These are phyloP conservation scores for Choristoneura rosaceana DNA, from an alignment of 2,888 invertebrate genomes.

Conservation along the genomic window DNA sequence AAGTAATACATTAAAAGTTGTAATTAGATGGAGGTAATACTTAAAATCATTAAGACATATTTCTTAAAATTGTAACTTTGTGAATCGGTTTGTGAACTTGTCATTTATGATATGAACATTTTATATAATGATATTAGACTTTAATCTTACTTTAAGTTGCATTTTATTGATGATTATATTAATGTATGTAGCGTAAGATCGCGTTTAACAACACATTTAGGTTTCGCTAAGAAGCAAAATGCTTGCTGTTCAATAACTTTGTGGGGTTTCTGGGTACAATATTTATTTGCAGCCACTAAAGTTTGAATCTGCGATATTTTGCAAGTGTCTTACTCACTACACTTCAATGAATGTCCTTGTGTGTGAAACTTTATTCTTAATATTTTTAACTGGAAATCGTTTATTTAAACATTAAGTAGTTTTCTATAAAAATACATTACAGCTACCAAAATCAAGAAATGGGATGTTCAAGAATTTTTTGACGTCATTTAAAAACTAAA, in stretches of 20 bases:
- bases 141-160: slow-evolving; percentile 32
- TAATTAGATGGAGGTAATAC: slow-evolving; percentile 80
- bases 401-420: not conserved
- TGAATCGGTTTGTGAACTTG: slow-evolving; percentile 77
- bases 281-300: slow-evolving; percentile 4
- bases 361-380: not conserved
- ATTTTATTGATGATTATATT: slow-evolving; percentile 21
- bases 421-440: not conserved
- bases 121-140: slow-evolving; percentile 33
- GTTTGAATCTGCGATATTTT: not conserved
- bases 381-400: not conserved
- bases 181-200: slow-evolving; percentile 26
- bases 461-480: not conserved
- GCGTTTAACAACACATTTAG: slow-evolving; percentile 11
- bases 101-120: slow-evolving; percentile 43
- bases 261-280: slow-evolving; percentile 43
- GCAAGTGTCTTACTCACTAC: not conserved
- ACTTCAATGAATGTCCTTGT: not conserved
- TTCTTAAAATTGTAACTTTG: slow-evolving; percentile 62
- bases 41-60: slow-evolving; percentile 71
- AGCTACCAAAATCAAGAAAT: not conserved
- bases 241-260: slow-evolving; percentile 39
- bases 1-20: slow-evolving; percentile 59
- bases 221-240: slow-evolving; percentile 45
- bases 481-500: not conserved